Evolutionary conservation across 2,797 vertebrate species (phyloP).

Genomic region (Urosaurus nigricauda): DNA sequence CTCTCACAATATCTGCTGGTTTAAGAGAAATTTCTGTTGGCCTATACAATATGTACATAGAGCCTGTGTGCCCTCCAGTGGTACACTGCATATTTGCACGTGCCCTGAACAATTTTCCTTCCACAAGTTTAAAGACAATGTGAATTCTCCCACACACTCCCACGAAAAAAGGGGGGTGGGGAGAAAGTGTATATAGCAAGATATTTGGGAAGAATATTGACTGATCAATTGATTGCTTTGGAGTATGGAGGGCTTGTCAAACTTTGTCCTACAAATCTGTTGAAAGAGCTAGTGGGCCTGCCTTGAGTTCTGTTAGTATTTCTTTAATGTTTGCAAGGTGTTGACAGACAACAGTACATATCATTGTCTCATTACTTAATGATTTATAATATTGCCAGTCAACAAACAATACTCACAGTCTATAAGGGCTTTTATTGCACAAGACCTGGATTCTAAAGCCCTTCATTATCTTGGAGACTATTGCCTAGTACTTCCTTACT

Average conservation of each 20-base stretch:
- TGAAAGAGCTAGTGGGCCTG: not conserved
- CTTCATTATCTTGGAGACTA: constrained; percentile 13
- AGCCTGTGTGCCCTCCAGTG: constrained; percentile 74
- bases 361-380: not conserved
- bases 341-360: not conserved
- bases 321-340: not conserved
- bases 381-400: constrained; percentile 2
- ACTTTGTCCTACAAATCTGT: not conserved
- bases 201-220: not conserved
- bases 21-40: not conserved
- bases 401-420: not conserved
- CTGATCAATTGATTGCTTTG: not conserved
- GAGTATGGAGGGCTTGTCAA: not conserved
- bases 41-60: not conserved
- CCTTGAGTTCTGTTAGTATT: not conserved
- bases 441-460: not conserved
- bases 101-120: not conserved
- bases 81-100: constrained; percentile 54
- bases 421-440: not conserved
- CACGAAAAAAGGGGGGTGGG: too few relatives aligned
- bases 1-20: not conserved
- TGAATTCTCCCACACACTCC: not conserved
- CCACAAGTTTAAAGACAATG: not conserved
- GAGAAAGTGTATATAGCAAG: not conserved
- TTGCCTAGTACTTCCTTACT: not conserved